phyloP scores from a whole-genome alignment of 2,113 vertebrate genomes.

The Cynoglossus semilaevis region DNA sequence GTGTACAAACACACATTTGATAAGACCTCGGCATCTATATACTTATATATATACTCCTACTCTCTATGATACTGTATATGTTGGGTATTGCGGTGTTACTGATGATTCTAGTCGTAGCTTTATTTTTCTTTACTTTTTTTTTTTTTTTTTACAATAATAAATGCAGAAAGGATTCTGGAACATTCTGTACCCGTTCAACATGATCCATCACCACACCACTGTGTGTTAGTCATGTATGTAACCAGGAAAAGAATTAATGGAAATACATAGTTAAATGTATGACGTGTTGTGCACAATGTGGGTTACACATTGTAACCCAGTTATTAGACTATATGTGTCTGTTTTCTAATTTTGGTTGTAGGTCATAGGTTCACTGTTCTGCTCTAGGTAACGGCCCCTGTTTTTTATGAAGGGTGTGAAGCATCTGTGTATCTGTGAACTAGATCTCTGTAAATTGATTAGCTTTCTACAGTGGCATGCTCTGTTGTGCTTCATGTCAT shows the following conservation, averaged over 20 bases:
- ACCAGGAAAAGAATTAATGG: conserved; percentile 61
- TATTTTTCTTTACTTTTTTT: conserved; percentile 10
- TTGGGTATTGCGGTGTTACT: conserved; percentile 56
- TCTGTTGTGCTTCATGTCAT: conserved; percentile 53
- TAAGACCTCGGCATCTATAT: conserved; percentile 3
- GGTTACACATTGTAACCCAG: conserved; percentile 63
- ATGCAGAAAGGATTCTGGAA: conserved; percentile 42
- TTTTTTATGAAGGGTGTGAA: conserved; percentile 60
- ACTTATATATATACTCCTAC: conserved; percentile 11
- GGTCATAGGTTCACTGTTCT: conserved; percentile 63
- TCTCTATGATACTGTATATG: conserved; percentile 38
- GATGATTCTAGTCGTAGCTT: conserved; percentile 59
- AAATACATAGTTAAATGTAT: conserved; percentile 64
- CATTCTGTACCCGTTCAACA: conserved; percentile 36
- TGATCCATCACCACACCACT: conserved; percentile 39
- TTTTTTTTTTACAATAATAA: conserved; percentile 38
- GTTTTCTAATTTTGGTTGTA: conserved; percentile 65
- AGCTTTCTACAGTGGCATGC: conserved; percentile 75
- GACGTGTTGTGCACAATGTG: conserved; percentile 64
- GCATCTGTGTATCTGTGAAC: conserved; percentile 66
- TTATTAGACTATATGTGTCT: conserved; percentile 59
- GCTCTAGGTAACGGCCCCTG: conserved; percentile 56
- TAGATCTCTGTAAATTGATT: conserved; percentile 63
- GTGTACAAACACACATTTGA: conserved; percentile 48
- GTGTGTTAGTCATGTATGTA: conserved; percentile 61